phyloP scores from a whole-genome alignment of 2,113 vertebrate species.

The Chiloscyllium plagiosum region DNA sequence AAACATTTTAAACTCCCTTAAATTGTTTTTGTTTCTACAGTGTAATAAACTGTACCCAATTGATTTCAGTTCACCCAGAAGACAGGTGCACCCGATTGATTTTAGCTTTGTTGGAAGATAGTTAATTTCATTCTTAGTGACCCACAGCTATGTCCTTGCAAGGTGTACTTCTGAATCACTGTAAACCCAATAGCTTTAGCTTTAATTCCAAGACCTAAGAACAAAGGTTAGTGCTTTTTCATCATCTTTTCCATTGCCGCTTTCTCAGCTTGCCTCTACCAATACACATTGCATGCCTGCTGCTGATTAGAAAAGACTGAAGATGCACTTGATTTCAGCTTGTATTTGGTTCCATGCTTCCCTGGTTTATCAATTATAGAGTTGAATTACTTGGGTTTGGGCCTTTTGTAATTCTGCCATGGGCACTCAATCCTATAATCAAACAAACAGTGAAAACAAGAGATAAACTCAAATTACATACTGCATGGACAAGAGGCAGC shows the following conservation, averaged over 20 bases:
- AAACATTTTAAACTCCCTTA: background rate
- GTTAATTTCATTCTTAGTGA: conserved; percentile 11
- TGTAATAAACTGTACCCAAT: background rate
- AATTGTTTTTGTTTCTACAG: background rate
- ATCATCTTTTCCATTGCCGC: background rate
- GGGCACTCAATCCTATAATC: background rate
- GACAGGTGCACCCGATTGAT: conserved; percentile 8
- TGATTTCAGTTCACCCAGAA: background rate
- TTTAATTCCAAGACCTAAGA: background rate
- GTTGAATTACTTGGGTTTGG: background rate
- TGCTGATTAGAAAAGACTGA: conserved; percentile 11
- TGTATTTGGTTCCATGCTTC: background rate
- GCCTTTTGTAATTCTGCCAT: background rate
- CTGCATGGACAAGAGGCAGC: background rate
- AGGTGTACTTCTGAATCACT: background rate
- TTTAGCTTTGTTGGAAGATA: conserved; percentile 18
- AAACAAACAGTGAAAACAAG: background rate
- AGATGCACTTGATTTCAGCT: background rate
- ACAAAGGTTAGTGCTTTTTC: background rate
- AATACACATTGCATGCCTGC: background rate
- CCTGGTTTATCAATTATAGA: background rate
- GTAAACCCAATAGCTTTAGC: conserved; percentile 6
- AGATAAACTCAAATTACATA: background rate
- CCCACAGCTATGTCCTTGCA: background rate
- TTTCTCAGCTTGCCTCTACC: background rate